These are phyloP conservation scores for Bombyx mandarina DNA, from an alignment of 1,140 invertebrate species.

Conservation along the genomic window DNA sequence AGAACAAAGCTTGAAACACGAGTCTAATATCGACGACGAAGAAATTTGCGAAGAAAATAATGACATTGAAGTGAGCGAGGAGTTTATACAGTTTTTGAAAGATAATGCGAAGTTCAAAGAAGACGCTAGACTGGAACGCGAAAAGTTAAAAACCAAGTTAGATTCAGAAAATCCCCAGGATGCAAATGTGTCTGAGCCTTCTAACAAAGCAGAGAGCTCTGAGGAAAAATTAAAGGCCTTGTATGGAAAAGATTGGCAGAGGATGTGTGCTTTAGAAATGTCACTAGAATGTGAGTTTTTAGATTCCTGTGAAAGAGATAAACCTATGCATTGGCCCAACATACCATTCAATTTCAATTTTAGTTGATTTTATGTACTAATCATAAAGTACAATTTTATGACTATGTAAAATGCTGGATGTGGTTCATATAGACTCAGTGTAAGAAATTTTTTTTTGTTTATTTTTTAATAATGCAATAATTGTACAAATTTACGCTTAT, in stretches of 20 bases:
- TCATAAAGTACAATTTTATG: no score
- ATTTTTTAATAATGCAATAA: no score
- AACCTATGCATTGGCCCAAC: constrained; percentile 81
- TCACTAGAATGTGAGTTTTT: constrained; percentile 78
- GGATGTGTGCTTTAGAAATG: constrained; percentile 82
- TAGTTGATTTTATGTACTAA: constrained; percentile 9
- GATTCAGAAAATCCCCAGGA: no score
- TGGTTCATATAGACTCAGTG: background rate
- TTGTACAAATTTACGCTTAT: background rate
- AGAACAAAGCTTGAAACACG: constrained; percentile 3
- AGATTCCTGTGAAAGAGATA: constrained; percentile 73
- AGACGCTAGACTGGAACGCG: constrained; percentile 65
- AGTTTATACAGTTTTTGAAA: constrained; percentile 76
- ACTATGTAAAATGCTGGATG: no score
- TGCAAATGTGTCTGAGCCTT: constrained; percentile 33
- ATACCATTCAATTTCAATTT: constrained; percentile 75
- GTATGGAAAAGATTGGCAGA: constrained; percentile 75
- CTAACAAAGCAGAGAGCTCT: constrained; percentile 33
- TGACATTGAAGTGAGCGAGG: constrained; percentile 74
- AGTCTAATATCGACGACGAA: constrained; percentile 12
- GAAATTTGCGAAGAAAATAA: constrained; percentile 22
- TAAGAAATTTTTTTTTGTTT: background rate
- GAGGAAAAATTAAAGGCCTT: constrained; percentile 63
- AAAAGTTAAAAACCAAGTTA: constrained; percentile 45
- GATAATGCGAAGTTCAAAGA: constrained; percentile 69